phyloP scores from a whole-genome alignment of 1,140 invertebrate species.

The Neodiprion lecontei region DNA sequence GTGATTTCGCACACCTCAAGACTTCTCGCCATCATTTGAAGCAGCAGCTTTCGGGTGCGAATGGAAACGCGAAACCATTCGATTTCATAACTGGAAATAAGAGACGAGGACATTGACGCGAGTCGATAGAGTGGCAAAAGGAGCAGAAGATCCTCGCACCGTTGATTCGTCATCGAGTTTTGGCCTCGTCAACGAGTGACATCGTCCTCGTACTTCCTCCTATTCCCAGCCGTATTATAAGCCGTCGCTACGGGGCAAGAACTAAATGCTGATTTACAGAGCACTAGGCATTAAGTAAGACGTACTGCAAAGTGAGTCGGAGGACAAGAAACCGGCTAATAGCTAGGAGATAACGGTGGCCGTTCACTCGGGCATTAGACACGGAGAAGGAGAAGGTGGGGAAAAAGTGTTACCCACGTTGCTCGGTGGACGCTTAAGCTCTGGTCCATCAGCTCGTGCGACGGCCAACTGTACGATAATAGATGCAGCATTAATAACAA shows the following conservation, averaged over 20 bases:
- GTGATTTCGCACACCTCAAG: too few species aligned
- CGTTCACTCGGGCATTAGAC: background rate
- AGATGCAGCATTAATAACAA: background rate
- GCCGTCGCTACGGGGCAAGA: background rate
- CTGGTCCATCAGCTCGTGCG: background rate
- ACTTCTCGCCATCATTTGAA: too few species aligned
- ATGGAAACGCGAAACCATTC: too few species aligned
- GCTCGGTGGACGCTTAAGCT: background rate
- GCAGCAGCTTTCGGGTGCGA: too few species aligned
- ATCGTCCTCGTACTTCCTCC: too few species aligned
- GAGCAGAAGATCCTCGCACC: too few species aligned
- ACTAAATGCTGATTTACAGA: conserved; percentile 3
- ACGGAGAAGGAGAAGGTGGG: background rate
- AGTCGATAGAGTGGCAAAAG: too few species aligned
- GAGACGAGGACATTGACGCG: too few species aligned
- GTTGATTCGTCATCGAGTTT: too few species aligned
- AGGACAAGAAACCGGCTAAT: background rate
- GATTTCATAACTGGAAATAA: too few species aligned
- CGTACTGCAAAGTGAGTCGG: background rate
- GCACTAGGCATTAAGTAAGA: background rate
- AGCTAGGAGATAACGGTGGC: background rate
- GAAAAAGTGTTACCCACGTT: background rate
- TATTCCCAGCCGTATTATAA: background rate
- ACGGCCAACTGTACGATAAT: background rate
- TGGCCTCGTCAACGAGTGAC: too few species aligned